These are phyloP conservation scores for Rhagonycha fulva DNA, from an alignment of 2,888 invertebrate species.

Conservation along the genomic window DNA sequence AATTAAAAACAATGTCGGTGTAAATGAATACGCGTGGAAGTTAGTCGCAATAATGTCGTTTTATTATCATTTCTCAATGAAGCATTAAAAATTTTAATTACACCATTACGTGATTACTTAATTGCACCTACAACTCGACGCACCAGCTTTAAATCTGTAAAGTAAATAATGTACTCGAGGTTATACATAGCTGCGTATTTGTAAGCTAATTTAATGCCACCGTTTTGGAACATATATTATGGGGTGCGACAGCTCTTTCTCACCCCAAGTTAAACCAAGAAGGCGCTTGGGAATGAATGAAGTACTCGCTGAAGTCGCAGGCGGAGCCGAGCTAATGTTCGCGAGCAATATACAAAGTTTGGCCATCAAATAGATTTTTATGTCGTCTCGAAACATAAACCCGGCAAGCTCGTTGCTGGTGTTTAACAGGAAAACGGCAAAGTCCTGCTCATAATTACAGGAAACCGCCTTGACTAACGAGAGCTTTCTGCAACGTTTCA, in stretches of 20 bases:
- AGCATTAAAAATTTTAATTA: not conserved
- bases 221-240: constrained; percentile 21
- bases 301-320: constrained; percentile 26
- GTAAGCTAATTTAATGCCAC: constrained; percentile 23
- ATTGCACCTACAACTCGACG: not conserved
- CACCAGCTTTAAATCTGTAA: not conserved
- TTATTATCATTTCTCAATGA: not conserved
- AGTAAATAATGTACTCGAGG: constrained; percentile 19
- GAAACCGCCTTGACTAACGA: constrained; percentile 31
- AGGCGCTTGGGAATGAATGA: constrained; percentile 23
- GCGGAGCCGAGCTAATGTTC: constrained; percentile 35
- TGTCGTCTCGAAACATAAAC: constrained; percentile 42
- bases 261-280: constrained; percentile 16
- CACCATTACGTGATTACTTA: not conserved
- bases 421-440: constrained; percentile 39
- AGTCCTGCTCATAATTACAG: constrained; percentile 40
- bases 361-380: constrained; percentile 43
- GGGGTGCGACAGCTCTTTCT: constrained; percentile 16
- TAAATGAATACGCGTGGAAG: not conserved
- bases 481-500: constrained; percentile 12
- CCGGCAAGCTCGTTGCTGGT: constrained; percentile 33
- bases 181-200: constrained; percentile 21
- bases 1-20: not conserved
- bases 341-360: constrained; percentile 37
- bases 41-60: not conserved